phyloP scores from a whole-genome alignment of 2,888 invertebrate species.

The Electrophaes corylata region DNA sequence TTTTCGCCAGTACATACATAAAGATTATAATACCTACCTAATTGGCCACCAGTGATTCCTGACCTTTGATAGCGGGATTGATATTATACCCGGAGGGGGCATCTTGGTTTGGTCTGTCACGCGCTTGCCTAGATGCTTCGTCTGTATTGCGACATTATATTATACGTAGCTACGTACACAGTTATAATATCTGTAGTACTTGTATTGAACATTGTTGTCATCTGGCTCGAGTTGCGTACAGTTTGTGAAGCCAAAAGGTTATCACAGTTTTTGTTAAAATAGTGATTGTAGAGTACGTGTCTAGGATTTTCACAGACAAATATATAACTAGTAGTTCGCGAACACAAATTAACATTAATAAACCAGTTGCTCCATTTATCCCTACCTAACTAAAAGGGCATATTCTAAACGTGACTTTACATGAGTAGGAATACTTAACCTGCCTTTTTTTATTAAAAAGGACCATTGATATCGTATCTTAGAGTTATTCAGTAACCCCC shows the following conservation, averaged over 20 bases:
- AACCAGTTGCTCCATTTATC: too few species aligned
- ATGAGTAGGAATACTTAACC: too few species aligned
- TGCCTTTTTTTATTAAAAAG: too few species aligned
- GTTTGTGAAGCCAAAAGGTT: not conserved
- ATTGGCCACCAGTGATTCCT: constrained; percentile 18
- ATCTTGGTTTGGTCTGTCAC: not conserved
- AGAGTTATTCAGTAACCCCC: too few species aligned
- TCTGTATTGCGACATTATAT: not conserved
- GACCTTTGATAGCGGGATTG: constrained; percentile 15
- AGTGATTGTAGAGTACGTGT: not conserved
- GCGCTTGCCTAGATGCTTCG: not conserved
- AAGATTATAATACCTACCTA: constrained; percentile 18
- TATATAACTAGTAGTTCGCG: too few species aligned
- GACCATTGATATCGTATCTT: too few species aligned
- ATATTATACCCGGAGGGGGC: constrained; percentile 5
- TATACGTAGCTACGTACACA: too few species aligned
- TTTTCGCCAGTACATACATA: too few species aligned
- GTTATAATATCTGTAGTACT: not conserved
- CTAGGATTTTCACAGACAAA: not conserved
- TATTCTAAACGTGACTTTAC: too few species aligned
- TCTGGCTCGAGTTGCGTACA: not conserved
- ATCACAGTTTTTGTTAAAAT: not conserved
- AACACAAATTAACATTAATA: too few species aligned
- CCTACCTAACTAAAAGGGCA: too few species aligned
- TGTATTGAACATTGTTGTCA: not conserved